phyloP scores from a whole-genome alignment of 2,797 vertebrate genomes.

The Pangasius krempfi region DNA sequence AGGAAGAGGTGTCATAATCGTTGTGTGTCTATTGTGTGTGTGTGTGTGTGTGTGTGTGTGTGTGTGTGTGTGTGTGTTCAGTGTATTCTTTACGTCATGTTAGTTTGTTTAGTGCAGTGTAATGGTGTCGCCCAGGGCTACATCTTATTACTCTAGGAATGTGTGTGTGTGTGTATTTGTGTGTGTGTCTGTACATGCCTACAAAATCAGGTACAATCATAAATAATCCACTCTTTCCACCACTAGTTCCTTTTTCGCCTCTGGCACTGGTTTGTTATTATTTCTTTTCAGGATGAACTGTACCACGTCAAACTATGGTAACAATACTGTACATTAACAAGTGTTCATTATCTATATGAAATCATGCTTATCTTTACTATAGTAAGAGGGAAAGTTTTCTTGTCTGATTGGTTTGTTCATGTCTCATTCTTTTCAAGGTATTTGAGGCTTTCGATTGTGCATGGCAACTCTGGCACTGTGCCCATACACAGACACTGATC shows the following conservation, averaged over 20 bases:
- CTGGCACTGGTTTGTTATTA: background rate
- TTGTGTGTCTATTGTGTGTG: slow-evolving; percentile 20
- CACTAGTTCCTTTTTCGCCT: background rate
- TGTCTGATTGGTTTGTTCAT: slow-evolving; percentile 41
- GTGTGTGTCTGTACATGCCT: slow-evolving; percentile 14
- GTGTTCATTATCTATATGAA: background rate
- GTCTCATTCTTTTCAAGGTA: slow-evolving; percentile 41
- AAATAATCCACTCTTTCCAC: slow-evolving; percentile 22
- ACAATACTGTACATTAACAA: background rate
- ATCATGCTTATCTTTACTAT: background rate
- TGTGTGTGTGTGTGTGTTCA: slow-evolving; percentile 44
- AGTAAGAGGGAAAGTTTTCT: slow-evolving; percentile 7
- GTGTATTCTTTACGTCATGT: slow-evolving; percentile 40
- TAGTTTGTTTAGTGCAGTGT: slow-evolving; percentile 52
- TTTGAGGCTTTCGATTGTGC: slow-evolving; percentile 47
- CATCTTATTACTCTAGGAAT: slow-evolving; percentile 42
- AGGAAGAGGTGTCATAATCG: background rate
- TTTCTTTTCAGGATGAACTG: slow-evolving; percentile 4
- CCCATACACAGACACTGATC: slow-evolving; percentile 10
- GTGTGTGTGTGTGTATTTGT: slow-evolving; percentile 18
- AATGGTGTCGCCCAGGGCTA: slow-evolving; percentile 44
- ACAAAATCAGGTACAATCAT: slow-evolving; percentile 21
- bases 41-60: slow-evolving; percentile 41
- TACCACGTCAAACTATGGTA: background rate
- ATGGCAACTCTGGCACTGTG: slow-evolving; percentile 44